Evolutionary conservation across 2,113 vertebrate species (phyloP).

Genomic region (Lepus americanus): DNA sequence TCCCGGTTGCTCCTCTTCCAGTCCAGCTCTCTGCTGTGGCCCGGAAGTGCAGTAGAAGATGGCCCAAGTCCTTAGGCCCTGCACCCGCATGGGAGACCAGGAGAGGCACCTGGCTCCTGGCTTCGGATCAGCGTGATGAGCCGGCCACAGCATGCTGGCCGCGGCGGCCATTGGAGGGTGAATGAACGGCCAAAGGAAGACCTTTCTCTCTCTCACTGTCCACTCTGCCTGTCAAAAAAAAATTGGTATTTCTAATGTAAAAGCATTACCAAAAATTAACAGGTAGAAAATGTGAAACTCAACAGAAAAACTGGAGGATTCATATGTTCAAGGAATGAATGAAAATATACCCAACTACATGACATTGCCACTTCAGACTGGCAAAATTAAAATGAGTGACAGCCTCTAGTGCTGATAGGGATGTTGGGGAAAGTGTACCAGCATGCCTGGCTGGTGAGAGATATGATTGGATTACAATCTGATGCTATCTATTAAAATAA

Average conservation of each 20-base stretch:
- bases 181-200: no score
- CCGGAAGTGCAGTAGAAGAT: no score
- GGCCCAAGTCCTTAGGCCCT: no score
- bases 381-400: background rate
- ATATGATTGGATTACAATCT: background rate
- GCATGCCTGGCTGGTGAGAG: background rate
- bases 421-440: background rate
- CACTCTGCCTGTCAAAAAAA: no score
- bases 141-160: no score
- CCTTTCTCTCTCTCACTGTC: no score
- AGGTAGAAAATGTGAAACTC: background rate
- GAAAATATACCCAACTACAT: background rate
- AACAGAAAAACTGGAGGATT: background rate
- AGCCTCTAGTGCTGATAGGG: background rate
- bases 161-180: no score
- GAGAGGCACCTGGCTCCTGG: no score
- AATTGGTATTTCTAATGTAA: conserved; percentile 16
- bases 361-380: background rate
- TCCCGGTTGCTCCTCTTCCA: no score
- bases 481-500: background rate
- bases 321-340: background rate
- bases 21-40: no score
- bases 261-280: background rate
- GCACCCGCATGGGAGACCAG: no score
- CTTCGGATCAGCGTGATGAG: no score